These are phyloP conservation scores for Spodoptera littoralis DNA, from an alignment of 2,888 invertebrate species.

Conservation along the genomic window DNA sequence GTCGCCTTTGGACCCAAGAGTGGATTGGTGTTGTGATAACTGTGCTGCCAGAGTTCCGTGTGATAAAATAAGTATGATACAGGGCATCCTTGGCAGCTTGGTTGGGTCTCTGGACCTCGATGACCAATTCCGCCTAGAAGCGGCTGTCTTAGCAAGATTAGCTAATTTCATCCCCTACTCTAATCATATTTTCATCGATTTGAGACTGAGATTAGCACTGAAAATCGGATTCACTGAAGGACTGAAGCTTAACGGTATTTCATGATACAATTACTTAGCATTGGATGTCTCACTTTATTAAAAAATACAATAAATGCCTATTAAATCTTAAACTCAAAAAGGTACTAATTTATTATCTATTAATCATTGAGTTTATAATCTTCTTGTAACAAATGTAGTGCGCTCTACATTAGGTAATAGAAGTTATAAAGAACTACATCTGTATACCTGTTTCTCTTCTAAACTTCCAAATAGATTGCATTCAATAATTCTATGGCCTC, in stretches of 20 bases:
- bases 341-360: no score
- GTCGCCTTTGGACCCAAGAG: conserved; percentile 79
- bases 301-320: neutral
- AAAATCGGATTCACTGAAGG: conserved; percentile 73
- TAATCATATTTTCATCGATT: conserved; percentile 80
- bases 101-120: conserved; percentile 83
- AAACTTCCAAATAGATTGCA: no score
- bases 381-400: no score
- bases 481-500: no score
- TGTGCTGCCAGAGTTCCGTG: conserved; percentile 78
- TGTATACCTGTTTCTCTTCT: no score
- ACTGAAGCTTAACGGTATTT: conserved; percentile 73
- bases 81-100: conserved; percentile 87
- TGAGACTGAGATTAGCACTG: conserved; percentile 73
- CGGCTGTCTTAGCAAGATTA: conserved; percentile 70
- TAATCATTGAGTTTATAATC: no score
- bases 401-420: no score
- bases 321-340: no score
- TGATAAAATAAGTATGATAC: conserved; percentile 81
- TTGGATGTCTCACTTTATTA: conserved; percentile 12
- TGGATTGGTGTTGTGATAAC: conserved; percentile 89
- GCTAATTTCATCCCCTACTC: conserved; percentile 76
- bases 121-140: conserved; percentile 82
- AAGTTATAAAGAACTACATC: no score
- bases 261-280: conserved; percentile 16